phyloP scores from a whole-genome alignment of 2,113 vertebrate genomes.

The Boleophthalmus pectinirostris region DNA sequence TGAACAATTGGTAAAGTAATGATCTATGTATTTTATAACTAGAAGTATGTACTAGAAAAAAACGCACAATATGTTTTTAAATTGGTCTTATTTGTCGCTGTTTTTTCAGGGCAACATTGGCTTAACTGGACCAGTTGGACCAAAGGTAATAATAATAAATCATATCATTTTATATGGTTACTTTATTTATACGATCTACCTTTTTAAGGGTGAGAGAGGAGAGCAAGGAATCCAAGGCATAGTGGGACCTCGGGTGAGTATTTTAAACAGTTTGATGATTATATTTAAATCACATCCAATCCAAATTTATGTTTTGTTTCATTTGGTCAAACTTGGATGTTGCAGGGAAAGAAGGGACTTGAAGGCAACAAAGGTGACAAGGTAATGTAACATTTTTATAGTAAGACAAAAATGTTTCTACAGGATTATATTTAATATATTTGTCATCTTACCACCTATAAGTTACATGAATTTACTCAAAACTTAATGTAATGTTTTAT shows the following conservation, averaged over 20 bases:
- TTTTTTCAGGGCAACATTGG: conserved; percentile 79
- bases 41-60: too few relatives aligned
- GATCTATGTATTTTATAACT: too few relatives aligned
- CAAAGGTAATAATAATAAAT: conserved; percentile 72
- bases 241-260: conserved; percentile 71
- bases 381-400: conserved; percentile 60
- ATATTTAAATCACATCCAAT: background rate
- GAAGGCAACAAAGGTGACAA: conserved; percentile 82
- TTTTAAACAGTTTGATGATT: background rate
- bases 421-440: background rate
- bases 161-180: background rate
- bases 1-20: too few relatives aligned
- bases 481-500: background rate
- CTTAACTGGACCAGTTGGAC: conserved; percentile 74
- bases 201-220: conserved; percentile 74
- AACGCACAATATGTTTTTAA: too few relatives aligned
- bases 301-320: background rate
- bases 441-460: background rate
- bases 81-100: background rate
- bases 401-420: background rate
- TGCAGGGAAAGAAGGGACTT: conserved; percentile 83
- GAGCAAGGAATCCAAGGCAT: conserved; percentile 74
- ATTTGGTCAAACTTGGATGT: conserved; percentile 10
- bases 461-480: background rate
- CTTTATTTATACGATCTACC: background rate